phyloP scores from a whole-genome alignment of 2,113 vertebrate species.

The Dolichotis patagonum region DNA sequence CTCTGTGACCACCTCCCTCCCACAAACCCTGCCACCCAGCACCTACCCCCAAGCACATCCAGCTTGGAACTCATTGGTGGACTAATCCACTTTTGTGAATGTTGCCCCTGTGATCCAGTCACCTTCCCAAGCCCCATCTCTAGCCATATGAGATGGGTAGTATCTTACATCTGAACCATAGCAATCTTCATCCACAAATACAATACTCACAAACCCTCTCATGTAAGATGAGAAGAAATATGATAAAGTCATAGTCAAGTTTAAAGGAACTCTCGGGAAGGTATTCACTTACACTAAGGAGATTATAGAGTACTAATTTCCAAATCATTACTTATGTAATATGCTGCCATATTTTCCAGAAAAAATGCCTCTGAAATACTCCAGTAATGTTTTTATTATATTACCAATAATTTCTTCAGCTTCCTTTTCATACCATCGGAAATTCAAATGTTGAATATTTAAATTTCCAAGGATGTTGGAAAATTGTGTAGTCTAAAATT shows the following conservation, averaged over 20 bases:
- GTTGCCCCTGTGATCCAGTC: background rate
- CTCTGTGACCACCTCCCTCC: background rate
- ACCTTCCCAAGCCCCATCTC: background rate
- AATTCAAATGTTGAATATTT: background rate
- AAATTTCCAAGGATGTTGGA: background rate
- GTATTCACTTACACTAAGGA: background rate
- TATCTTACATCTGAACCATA: background rate
- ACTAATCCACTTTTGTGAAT: background rate
- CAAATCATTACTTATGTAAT: background rate
- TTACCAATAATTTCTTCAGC: background rate
- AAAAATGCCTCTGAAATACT: background rate
- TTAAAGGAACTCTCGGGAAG: background rate
- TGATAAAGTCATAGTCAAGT: background rate
- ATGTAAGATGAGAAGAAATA: background rate
- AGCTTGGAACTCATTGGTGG: background rate
- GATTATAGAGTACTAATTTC: background rate
- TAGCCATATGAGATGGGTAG: background rate
- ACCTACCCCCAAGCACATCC: background rate
- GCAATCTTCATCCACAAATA: background rate
- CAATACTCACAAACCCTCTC: background rate
- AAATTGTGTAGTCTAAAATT: background rate
- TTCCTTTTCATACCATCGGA: background rate
- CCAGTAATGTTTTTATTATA: background rate
- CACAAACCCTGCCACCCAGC: no score
- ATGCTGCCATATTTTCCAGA: background rate